Evolutionary conservation across 2,797 vertebrate species (phyloP), one percentile per base, ranked within the genome.

Genomic region (Tokudaia tokunoshimensis): DNA sequence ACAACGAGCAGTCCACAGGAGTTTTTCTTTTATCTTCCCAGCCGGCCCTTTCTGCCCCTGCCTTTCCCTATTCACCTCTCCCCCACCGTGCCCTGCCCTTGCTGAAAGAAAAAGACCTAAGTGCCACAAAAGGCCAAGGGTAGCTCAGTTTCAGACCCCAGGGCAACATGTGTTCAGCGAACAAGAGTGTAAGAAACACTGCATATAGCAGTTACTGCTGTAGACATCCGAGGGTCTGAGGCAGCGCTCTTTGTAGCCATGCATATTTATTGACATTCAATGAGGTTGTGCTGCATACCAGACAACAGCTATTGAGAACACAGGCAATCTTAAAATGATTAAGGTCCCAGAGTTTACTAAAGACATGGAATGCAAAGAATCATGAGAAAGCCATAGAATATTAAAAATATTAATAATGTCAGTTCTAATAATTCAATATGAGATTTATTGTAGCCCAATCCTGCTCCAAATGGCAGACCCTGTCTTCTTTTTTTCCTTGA

Each of bases 61-160:
- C 34, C 89, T 89, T 61, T 76, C 85, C 93, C 59, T 22, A 26
- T 55, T 37, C 76, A 37, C 63, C 26, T 75, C 91, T 74, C 90
- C 92, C 94, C 88, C 80, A 95, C 89, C 82, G 37, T 59, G 96
- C 96, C 65, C 57, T 67, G 97, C 96, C 97, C 98, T 98, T 98
- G 98, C 97, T 97, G 87, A 98, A 98, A 97, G 97, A 96, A 96
- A 98, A 92, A 94, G 87, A 91, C 88, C 92, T 3, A 89, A 85
- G 57, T 95, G 96, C 44, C 80, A 97, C 96, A 98, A 97, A 99
- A 99, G 98, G 97, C 94, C 90, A 98, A 98, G 96, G 94, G 93
- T 92, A 98, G 98, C 99, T 99, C 99, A 98, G 98, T 99, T 99
- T 99, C 99, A 99, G 98, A 99, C 98, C 98, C 97, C 96, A 98